Evolutionary conservation across 2,797 vertebrate species (phyloP).

Genomic region (Novumbra hubbsi): DNA sequence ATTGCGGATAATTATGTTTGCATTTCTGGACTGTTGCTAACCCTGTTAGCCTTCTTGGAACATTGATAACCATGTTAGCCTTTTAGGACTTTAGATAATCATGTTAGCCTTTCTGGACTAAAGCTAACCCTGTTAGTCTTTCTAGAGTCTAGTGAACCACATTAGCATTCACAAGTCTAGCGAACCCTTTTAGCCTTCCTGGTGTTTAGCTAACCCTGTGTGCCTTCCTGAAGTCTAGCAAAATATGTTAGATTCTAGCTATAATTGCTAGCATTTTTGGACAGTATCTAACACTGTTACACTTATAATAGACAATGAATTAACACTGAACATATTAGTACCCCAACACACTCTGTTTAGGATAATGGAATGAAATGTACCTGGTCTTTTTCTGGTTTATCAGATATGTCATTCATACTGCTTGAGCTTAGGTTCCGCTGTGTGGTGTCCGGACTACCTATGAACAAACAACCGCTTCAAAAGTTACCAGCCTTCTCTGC

Average conservation of each 20-base stretch:
- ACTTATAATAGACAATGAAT: no score
- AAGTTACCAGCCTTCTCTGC: constrained; percentile 28
- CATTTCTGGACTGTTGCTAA: not conserved
- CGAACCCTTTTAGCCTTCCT: not conserved
- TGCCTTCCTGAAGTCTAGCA: not conserved
- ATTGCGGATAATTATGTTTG: not conserved
- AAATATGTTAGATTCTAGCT: not conserved
- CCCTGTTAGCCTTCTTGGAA: not conserved
- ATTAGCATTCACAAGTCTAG: not conserved
- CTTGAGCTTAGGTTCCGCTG: constrained; percentile 89
- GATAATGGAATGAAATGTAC: constrained; percentile 58
- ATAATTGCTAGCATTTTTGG: not conserved
- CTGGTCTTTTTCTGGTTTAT: constrained; percentile 98
- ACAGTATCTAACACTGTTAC: not conserved
- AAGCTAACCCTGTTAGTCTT: no score
- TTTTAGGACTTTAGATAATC: not conserved
- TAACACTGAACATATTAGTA: no score
- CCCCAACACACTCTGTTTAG: not conserved
- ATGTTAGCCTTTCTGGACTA: not conserved
- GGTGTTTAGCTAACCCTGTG: not conserved
- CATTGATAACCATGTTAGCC: no score
- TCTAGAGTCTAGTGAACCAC: not conserved
- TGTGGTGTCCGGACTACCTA: constrained; percentile 89
- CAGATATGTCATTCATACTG: constrained; percentile 94
- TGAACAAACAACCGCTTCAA: constrained; percentile 28